phyloP scores from a whole-genome alignment of 2,113 vertebrate species.

The Gobius niger region DNA sequence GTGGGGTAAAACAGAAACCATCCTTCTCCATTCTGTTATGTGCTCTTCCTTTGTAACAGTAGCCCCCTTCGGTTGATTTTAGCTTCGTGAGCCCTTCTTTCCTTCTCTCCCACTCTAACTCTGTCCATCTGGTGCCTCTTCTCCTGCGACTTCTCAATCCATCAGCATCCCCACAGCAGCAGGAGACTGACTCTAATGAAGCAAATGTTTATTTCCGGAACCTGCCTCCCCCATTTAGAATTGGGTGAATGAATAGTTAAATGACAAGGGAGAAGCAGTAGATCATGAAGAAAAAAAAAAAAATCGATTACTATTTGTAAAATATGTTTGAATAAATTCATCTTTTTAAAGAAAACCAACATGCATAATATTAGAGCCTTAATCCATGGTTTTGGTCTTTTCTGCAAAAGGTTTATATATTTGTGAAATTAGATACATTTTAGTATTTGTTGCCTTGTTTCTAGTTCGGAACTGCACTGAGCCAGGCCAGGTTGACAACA shows the following conservation, averaged over 20 bases:
- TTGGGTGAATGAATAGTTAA: constrained; percentile 42
- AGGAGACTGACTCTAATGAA: constrained; percentile 59
- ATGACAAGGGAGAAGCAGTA: constrained; percentile 18
- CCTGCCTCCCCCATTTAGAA: constrained; percentile 54
- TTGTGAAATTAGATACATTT: background rate
- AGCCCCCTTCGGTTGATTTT: constrained; percentile 25
- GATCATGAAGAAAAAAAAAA: constrained; percentile 22
- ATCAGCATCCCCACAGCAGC: constrained; percentile 55
- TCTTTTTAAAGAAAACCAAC: background rate
- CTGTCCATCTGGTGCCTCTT: constrained; percentile 57
- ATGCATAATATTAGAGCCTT: background rate
- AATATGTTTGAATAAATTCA: background rate
- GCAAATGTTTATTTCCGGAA: constrained; percentile 63
- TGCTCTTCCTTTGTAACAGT: constrained; percentile 6
- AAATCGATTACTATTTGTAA: background rate
- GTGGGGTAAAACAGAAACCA: background rate
- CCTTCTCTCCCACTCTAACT: constrained; percentile 45
- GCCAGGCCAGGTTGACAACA: constrained; percentile 91
- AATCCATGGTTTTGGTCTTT: background rate
- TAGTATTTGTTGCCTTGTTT: background rate
- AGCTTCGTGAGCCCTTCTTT: constrained; percentile 42
- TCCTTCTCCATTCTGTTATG: background rate
- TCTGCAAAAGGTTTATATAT: background rate
- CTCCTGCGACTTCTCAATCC: constrained; percentile 53
- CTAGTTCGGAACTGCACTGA: constrained; percentile 97